phyloP scores from a whole-genome alignment of 2,113 vertebrate genomes.

The Lichenostomus cassidix region DNA sequence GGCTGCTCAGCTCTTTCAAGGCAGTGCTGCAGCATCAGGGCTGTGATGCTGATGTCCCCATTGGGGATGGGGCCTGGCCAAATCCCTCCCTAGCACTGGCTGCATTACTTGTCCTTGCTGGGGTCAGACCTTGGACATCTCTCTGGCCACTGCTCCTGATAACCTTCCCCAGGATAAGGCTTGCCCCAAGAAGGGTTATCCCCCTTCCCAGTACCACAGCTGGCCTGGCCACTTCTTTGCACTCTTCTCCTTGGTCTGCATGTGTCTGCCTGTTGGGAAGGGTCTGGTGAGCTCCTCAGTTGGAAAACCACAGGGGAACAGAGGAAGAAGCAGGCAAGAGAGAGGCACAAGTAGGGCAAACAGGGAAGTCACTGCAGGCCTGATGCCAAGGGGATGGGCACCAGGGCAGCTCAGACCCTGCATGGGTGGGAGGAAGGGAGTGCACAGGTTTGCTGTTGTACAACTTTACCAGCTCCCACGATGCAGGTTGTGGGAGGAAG shows the following conservation, averaged over 20 bases:
- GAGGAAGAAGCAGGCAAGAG: not conserved
- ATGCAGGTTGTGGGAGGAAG: not conserved
- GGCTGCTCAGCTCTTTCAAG: not conserved
- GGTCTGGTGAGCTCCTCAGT: not conserved
- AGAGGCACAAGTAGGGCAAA: not conserved
- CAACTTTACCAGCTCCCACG: not conserved
- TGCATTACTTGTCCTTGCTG: not conserved
- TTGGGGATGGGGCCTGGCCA: not conserved
- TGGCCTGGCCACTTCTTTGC: not conserved
- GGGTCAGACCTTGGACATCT: not conserved
- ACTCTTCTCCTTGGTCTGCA: rapidly evolving
- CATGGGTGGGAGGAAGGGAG: rapidly evolving
- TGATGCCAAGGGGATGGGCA: not conserved
- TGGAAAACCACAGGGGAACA: rapidly evolving
- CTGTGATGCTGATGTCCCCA: not conserved
- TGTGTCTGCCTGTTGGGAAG: not conserved
- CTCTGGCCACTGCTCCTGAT: not conserved
- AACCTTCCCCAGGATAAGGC: not conserved
- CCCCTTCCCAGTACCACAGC: not conserved
- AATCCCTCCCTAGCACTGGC: rapidly evolving
- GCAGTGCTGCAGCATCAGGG: not conserved
- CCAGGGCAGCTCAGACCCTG: not conserved
- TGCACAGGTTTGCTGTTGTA: not conserved
- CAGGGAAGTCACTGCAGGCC: not conserved
- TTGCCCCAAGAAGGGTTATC: not conserved